Evolutionary conservation across 2,113 vertebrate species (phyloP), one percentile per base, ranked within the genome.

Genomic region (Atrichornis clamosus): DNA sequence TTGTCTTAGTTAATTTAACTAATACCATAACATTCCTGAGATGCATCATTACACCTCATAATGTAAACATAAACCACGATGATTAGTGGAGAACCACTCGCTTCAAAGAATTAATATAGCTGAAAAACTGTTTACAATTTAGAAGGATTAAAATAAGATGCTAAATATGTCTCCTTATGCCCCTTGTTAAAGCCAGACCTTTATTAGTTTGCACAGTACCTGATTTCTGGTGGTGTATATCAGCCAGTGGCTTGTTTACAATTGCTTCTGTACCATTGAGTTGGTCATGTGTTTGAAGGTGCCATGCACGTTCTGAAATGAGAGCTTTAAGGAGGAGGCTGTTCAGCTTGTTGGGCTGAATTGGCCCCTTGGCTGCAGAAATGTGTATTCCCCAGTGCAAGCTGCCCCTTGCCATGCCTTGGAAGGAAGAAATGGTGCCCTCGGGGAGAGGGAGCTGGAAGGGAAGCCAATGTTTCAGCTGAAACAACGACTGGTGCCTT

Each of bases 1-100:
- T 94, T 95, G 95, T 97, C 89, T 89, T 96, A 90, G 90, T 97
- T 96, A 95, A 92, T 95, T 95, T 95, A 96, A 95, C 88, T 90
- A 94, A 96, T 89, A 95, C 64, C 41, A 47, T 92, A 95, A 96
- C 42, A 89, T 94, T 94, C 69, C 75, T 93, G 94, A 93, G 87
- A 95, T 93, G 85, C 88, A 93, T 95, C 96, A 92, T 95, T 97
- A 94, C 88, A 93, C 83, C 68, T 97, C 92, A 88, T 95, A 87
- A 91, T 95, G 93, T 93, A 96, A 94, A 94, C 96, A 93, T 93
- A 96, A 95, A 84, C 81, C 80, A 78, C 77, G 65, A 89, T 94
- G 94, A 97, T 96, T 88, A 86, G 47, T 60, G 80, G 90, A 91
- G 82, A 96, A 74, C 44, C 58, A 76, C 53, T 93, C 0, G 0